Base-by-base conservation (phyloP, 2,797 vertebrate genomes). In the Hoplostethus mediterraneus region DNA sequence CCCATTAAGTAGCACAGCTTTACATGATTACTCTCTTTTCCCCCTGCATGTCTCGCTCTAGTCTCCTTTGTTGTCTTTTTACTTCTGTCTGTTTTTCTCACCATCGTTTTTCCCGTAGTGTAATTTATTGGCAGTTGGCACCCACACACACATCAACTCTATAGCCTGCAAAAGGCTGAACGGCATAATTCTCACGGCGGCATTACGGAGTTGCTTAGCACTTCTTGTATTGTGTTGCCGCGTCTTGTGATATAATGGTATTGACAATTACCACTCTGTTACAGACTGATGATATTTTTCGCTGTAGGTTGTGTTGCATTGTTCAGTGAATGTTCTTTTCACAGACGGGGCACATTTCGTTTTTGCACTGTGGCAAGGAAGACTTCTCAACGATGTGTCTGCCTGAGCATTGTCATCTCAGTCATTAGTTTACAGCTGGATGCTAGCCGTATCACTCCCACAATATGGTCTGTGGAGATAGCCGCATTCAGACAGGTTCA, bases 391-490 rank as follows among this genome's bases (percentile, higher is more conserved):
- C 71, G 79, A 84, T 90, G 63, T 36, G 68, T 66, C 77, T 68
- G 82, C 73, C 75, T 67, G 71, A 76, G 56, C 54, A 71, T 63
- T 81, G 79, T 86, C 87, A 75, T 86, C 72, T 81, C 7, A 3
- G 85, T 86, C 86, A 85, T 88, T 90, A 81, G 71, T 84, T 81
- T 60, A 13, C 77, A 73, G 82, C 73, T 73, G 76, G 67, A 81
- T 80, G 67, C 17, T 60, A 60, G 72, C 75, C n/a, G 76, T 82
- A 65, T 87, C 64, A 25, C 81, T 83, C 49, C 74, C 42, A 75
- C 90, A 92, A 90, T 91, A 77, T 92, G 90, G 77, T 82, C 36
- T 47, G 75, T 3, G 28, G 73, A 84, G 90, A 92, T 93, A 92
- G 91, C 85, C 60, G 44, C 73, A 79, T 80, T 82, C 69, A 83